Base-by-base conservation (phyloP, 2,888 invertebrate species). In the Cantharis lateralis region DNA sequence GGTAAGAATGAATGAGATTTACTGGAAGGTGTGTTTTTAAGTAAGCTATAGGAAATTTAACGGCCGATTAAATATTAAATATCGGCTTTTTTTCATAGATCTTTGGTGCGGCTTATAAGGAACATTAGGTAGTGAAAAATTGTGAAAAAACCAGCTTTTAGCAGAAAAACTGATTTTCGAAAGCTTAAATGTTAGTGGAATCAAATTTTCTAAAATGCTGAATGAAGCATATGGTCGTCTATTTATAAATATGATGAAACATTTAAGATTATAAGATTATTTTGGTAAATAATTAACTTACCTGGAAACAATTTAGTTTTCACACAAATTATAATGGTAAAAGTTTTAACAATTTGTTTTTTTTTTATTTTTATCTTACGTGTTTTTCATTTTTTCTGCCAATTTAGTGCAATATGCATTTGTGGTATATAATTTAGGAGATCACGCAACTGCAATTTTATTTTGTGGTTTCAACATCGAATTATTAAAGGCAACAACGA, bases 371-470 rank as follows among this genome's bases (percentile, higher is more conserved):
- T 48, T 5, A 66, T 24, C 20, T 20, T 66, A 66, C 20, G 13
- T 66, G 64, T 66, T 66, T 20, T 20, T 20, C 13, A 20, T 66
- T 70, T 70, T 76, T 76, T 48, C 26, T 73, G 66, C 61, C 76
- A 73, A 64, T 72, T 71, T 70, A 72, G 72, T 76, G 72, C 76
- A 70, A 16, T 76, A 72, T 76, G 72, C 68, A 68, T 62, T 62
- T 18, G 64, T 15, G 70, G 70, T 70, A 63, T 76, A 70, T 73
- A 76, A 76, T 76, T 76, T 76, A 69, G 48, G 20, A 26, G 76
- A 76, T 76, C 76, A 76, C 76, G 76, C 76, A 73, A 70, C 63
- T 70, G 76, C 72, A 72, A 76, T 76, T 76, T 76, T 10, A 72
- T 73, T 70, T 66, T 62, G 64, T 68, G 70, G 72, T 62, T 15